phyloP scores from a whole-genome alignment of 1,140 invertebrate genomes.

The Magallana gigas region DNA sequence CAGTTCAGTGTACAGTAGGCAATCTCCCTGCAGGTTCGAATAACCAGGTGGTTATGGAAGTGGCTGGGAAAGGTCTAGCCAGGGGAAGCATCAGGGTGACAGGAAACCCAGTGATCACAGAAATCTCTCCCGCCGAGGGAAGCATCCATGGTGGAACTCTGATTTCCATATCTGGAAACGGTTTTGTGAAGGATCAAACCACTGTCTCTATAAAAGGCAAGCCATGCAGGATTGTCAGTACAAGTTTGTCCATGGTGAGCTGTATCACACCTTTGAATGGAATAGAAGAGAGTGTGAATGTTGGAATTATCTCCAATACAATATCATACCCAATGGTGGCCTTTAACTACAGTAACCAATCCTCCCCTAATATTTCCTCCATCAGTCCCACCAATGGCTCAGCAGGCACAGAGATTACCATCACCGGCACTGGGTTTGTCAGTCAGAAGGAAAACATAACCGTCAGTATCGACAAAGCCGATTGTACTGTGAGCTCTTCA shows the following conservation, averaged over 20 bases:
- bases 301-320: constrained; percentile 61
- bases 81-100: background rate
- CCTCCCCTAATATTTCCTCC: constrained; percentile 65
- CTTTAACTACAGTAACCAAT: constrained; percentile 45
- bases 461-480: constrained; percentile 59
- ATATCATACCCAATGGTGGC: constrained; percentile 44
- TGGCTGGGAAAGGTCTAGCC: constrained; percentile 49
- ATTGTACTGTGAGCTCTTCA: constrained; percentile 55
- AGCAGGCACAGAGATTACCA: constrained; percentile 54
- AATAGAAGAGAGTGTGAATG: constrained; percentile 42
- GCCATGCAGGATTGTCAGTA: constrained; percentile 7
- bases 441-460: constrained; percentile 46
- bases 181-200: constrained; percentile 56
- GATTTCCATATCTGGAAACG: constrained; percentile 60
- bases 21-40: constrained; percentile 46
- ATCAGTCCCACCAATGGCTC: constrained; percentile 57
- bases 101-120: constrained; percentile 43
- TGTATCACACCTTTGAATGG: constrained; percentile 61
- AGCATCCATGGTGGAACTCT: constrained; percentile 68
- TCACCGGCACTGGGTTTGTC: constrained; percentile 65
- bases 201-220: constrained; percentile 47
- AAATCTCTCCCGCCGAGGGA: constrained; percentile 62
- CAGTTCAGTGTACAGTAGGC: constrained; percentile 58
- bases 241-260: constrained; percentile 50
- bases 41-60: constrained; percentile 49